Conservation (phyloP, 2,888 invertebrate genomes). For the Heteropelma amictum region DNA sequence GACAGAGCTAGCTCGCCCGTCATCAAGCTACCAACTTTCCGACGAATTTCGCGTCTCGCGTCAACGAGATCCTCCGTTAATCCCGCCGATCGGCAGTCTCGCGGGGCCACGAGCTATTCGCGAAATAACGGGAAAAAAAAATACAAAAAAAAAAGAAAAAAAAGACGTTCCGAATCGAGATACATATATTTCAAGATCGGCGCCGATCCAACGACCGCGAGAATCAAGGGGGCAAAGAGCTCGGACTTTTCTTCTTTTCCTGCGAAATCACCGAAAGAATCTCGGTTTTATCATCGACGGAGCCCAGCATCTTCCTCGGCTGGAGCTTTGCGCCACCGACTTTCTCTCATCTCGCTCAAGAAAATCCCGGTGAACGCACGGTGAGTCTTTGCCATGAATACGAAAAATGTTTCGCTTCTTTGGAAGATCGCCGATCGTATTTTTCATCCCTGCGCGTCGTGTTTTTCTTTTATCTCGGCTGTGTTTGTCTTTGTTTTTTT, state of each 20-base stretch:
- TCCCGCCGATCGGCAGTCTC: not conserved
- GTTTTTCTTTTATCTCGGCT: too few relatives aligned
- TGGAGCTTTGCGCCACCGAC: too few relatives aligned
- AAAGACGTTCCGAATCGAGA: not conserved
- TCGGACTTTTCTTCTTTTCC: too few relatives aligned
- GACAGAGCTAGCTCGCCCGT: constrained; percentile 75
- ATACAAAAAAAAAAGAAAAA: not conserved
- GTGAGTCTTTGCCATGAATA: too few relatives aligned
- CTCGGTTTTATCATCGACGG: too few relatives aligned
- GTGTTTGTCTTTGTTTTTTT: not conserved
- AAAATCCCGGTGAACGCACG: too few relatives aligned
- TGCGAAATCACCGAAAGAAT: too few relatives aligned
- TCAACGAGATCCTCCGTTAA: constrained; percentile 10
- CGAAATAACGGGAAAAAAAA: not conserved
- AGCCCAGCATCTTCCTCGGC: too few relatives aligned
- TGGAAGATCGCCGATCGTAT: not conserved
- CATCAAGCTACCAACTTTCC: constrained; percentile 44
- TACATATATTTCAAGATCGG: not conserved
- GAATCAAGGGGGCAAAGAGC: too few relatives aligned
- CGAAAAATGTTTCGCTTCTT: not conserved
- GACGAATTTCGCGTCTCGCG: constrained; percentile 1
- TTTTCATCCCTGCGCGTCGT: too few relatives aligned
- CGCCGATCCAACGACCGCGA: too few relatives aligned
- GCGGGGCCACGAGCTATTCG: not conserved
- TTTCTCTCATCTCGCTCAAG: too few relatives aligned